Evolutionary conservation across 2,797 vertebrate species (phyloP), one percentile per base, ranked within the genome.

Genomic region (Perodicticus potto): DNA sequence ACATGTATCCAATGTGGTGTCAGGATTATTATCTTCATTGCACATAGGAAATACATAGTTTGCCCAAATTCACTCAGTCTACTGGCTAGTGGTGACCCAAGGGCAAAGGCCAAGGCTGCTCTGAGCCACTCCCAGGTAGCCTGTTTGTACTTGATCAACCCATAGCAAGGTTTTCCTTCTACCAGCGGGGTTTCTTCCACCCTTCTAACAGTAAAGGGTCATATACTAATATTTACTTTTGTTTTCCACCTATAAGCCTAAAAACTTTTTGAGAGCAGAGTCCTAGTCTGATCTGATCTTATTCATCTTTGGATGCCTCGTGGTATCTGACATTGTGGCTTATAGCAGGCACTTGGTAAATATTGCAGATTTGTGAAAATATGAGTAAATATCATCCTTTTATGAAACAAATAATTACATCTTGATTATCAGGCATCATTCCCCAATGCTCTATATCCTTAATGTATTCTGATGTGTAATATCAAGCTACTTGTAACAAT

Each of bases 31-130:
- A 43, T 53, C 19, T 55, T 86, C 55, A 80, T 86, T 59, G 81
- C 74, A 49, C 5, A 29, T 34, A 17, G 88, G 61, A 93, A 95
- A 72, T 70, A 29, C 53, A 22, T 29, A 29, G 6, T 63, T 82
- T 55, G 49, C n/a, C 57, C 77, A 93, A 90, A 94, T 53, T 87
- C n/a, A 80, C 53, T 83, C 23, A 78, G 92, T 27, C 55, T 45
- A 1, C 32, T 23, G 63, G 45, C 43, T 40, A 91, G 43, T 49
- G 14, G 40, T 29, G 19, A 78, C 27, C 67, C 55, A 23, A n/a
- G 13, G 29, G 20, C 43, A 88, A 65, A 49, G 25, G 11, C 32
- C 69, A 86, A 67, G 86, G 25, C 22, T 70, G 43, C n/a, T 82
- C 13, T 69, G 49, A 83, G 80, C 7, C 27, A 25, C 34, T 29